Evolutionary conservation across 2,888 invertebrate species (phyloP), one percentile per base, ranked within the genome.

Genomic region (Scaptomyza parva): DNA sequence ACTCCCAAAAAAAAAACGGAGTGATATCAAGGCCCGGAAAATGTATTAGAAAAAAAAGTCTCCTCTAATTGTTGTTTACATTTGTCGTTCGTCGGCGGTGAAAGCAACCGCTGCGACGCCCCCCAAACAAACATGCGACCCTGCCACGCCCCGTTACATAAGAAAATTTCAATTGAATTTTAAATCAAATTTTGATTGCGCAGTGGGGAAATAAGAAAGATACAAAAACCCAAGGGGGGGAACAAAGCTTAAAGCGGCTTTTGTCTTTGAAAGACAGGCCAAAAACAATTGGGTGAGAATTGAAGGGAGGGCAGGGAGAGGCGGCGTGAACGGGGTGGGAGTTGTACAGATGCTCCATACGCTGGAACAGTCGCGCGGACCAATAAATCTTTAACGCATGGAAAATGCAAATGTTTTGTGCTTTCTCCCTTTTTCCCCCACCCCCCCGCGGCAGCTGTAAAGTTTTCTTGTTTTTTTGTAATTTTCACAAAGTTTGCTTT

Each of bases 341-440:
- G 47, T 45, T 44, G 45, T 55, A 37, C 17, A n/a, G 44, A 41
- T 35, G 54, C 60, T 72, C 57, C 57, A 50, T 39, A 47, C n/a
- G n/a, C 45, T 73, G 62, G 39, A 72, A 73, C 69, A 68, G 73
- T 64, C 40, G 60, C 40, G 60, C 73, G 60, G 58, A 51, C 78
- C 66, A 78, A 85, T 85, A 82, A 84, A 81, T 82, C 76, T 85
- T 65, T 64, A 70, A 68, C 76, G 72, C 71, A 72, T 66, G 66
- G 24, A 37, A 72, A 70, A 85, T 85, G 85, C 85, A 82, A 82
- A 82, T 82, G 85, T 82, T 84, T 67, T 76, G n/a, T 76, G 58
- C 78, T 59, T 63, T 48, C 71, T 40, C 2, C 63, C 65, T 68
- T 33, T 7, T 5, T 9, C 4, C 35, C 3, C 3, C 50, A n/a